Evolutionary conservation across 2,888 invertebrate genomes (phyloP).

Genomic region (Diarsia mendica): DNA sequence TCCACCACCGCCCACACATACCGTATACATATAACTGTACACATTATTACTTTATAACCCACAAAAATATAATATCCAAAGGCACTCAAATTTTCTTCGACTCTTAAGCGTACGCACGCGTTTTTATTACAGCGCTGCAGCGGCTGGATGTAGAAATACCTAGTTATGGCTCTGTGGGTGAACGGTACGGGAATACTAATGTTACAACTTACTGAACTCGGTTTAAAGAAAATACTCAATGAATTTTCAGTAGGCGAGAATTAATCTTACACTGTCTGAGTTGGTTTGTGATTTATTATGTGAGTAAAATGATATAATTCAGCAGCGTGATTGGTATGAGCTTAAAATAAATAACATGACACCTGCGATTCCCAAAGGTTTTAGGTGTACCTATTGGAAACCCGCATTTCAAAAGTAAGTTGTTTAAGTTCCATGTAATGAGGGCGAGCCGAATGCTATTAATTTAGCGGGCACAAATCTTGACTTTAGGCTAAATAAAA

Average conservation of each 20-base stretch:
- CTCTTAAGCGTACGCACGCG: constrained; percentile 53
- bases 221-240: constrained; percentile 44
- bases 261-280: constrained; percentile 37
- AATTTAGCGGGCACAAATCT: too few relatives aligned
- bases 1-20: background rate
- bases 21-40: background rate
- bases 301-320: background rate
- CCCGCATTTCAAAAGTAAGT: background rate
- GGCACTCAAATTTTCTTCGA: constrained; percentile 63
- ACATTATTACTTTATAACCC: constrained; percentile 52
- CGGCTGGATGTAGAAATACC: constrained; percentile 50
- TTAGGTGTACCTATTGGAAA: background rate
- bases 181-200: constrained; percentile 60
- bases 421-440: too few relatives aligned
- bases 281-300: constrained; percentile 11
- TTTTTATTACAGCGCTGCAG: constrained; percentile 57
- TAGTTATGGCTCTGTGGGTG: constrained; percentile 48
- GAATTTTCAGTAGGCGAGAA: constrained; percentile 30
- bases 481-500: background rate
- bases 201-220: constrained; percentile 43
- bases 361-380: background rate
- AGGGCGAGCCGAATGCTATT: too few relatives aligned
- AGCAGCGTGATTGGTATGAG: background rate
- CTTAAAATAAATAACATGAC: background rate
- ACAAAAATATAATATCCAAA: constrained; percentile 56